Evolutionary conservation across 1,140 invertebrate genomes (phyloP).

Genomic region (Babylonia areolata): DNA sequence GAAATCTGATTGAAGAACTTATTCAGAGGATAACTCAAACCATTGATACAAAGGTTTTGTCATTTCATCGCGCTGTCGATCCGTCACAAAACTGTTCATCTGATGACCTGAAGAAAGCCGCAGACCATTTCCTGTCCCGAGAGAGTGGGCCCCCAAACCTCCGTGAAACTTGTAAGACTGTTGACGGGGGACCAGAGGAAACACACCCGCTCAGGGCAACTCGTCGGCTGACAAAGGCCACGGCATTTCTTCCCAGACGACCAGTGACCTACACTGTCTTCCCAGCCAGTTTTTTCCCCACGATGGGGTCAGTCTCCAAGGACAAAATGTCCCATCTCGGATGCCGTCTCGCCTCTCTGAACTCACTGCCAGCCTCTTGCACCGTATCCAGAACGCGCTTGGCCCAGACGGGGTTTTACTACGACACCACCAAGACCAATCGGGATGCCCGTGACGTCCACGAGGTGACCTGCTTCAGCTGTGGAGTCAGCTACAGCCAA

Average conservation of each 20-base stretch:
- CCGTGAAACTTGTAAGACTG: neutral
- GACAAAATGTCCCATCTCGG: neutral
- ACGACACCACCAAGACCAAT: slow-evolving; percentile 27
- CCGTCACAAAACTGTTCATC: neutral
- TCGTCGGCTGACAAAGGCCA: neutral
- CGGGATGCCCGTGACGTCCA: neutral
- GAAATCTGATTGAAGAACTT: neutral
- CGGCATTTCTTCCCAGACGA: no score
- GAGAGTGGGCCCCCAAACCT: neutral
- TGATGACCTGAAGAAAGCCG: neutral
- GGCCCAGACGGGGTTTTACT: slow-evolving; percentile 32
- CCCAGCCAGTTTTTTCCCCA: neutral
- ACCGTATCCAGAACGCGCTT: neutral
- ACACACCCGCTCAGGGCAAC: neutral
- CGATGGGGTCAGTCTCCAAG: neutral
- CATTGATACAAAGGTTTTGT: neutral
- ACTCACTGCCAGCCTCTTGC: slow-evolving; percentile 12
- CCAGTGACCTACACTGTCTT: neutral
- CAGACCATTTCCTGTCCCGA: neutral
- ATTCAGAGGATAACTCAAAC: neutral
- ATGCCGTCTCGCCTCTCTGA: slow-evolving; percentile 15
- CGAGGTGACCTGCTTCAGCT: slow-evolving; percentile 17
- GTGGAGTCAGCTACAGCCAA: neutral
- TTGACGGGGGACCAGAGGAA: neutral
- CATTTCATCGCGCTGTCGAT: neutral